Evolutionary conservation across 1,140 invertebrate genomes (phyloP).

Genomic region (Diachasma alloeum): DNA sequence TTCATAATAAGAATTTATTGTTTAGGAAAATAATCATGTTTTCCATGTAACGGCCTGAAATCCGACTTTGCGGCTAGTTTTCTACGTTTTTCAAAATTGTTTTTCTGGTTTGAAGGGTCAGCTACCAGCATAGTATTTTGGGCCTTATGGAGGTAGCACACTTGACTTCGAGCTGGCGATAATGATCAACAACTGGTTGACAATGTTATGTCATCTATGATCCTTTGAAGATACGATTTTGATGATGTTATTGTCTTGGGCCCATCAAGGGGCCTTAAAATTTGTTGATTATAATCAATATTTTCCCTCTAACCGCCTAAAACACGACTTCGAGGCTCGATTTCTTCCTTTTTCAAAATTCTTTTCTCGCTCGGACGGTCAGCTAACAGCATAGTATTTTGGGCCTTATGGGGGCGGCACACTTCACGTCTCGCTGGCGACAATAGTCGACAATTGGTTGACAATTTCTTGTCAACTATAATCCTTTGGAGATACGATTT

Average conservation of each 20-base stretch:
- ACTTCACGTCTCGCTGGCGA: slow-evolving; percentile 50
- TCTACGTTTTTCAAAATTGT: slow-evolving; percentile 13
- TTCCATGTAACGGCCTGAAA: too few relatives aligned
- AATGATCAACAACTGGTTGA: slow-evolving; percentile 27
- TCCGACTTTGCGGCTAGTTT: slow-evolving; percentile 29
- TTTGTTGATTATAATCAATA: too few relatives aligned
- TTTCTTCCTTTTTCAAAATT: too few relatives aligned
- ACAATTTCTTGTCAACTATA: not conserved
- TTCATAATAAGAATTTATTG: too few relatives aligned
- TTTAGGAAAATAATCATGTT: too few relatives aligned
- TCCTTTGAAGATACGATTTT: slow-evolving; percentile 46
- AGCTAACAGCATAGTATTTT: slow-evolving; percentile 1
- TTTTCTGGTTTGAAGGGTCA: not conserved
- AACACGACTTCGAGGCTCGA: too few relatives aligned
- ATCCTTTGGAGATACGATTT: slow-evolving; percentile 43
- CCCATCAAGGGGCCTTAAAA: not conserved
- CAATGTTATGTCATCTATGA: not conserved
- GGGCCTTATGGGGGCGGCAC: slow-evolving; percentile 32
- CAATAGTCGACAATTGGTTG: slow-evolving; percentile 28
- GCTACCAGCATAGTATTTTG: slow-evolving; percentile 4
- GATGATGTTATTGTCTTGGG: slow-evolving; percentile 40
- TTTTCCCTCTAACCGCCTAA: not conserved
- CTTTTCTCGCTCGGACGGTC: not conserved
- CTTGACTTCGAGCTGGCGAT: slow-evolving; percentile 50
- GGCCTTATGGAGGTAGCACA: slow-evolving; percentile 34